Percentiles rank a stretch among this genome's conserved stretches.
phyloP scores from a whole-genome alignment of 1,140 invertebrate genomes.

The Luehdorfia chinensis region DNA sequence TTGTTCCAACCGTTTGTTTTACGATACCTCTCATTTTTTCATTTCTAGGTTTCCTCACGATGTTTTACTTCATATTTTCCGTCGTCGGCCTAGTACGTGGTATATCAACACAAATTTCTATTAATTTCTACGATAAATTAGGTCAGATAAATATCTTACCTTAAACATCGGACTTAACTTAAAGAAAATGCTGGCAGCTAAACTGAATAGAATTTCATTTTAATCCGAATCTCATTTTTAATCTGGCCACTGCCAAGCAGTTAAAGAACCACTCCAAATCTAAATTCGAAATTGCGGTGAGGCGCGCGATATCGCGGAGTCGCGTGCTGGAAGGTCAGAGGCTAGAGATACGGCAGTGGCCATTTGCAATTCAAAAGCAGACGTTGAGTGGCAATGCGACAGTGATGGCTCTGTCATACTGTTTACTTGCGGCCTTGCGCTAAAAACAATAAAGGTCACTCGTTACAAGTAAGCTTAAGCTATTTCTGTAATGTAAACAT shows the following conservation, averaged over 20 bases:
- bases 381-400: constrained; percentile 42
- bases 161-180: not conserved
- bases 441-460: constrained; percentile 17
- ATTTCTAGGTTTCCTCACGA: no score
- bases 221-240: constrained; percentile 6
- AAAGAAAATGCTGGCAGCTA: constrained; percentile 2
- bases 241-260: constrained; percentile 7
- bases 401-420: constrained; percentile 30
- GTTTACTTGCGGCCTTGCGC: constrained; percentile 34
- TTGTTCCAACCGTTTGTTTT: no score
- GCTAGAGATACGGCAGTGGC: constrained; percentile 38
- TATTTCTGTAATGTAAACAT: not conserved
- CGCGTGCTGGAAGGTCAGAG: constrained; percentile 54
- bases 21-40: no score
- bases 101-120: no score
- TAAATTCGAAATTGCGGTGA: constrained; percentile 33
- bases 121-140: constrained; percentile 8
- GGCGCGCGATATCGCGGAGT: constrained; percentile 43
- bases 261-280: constrained; percentile 21
- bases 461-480: constrained; percentile 1
- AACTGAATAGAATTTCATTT: constrained; percentile 10
- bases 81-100: no score
- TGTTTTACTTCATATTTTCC: no score
- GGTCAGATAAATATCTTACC: constrained; percentile 11
- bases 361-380: constrained; percentile 62